phyloP scores from a whole-genome alignment of 1,140 invertebrate species.

The Monomorium pharaonis region DNA sequence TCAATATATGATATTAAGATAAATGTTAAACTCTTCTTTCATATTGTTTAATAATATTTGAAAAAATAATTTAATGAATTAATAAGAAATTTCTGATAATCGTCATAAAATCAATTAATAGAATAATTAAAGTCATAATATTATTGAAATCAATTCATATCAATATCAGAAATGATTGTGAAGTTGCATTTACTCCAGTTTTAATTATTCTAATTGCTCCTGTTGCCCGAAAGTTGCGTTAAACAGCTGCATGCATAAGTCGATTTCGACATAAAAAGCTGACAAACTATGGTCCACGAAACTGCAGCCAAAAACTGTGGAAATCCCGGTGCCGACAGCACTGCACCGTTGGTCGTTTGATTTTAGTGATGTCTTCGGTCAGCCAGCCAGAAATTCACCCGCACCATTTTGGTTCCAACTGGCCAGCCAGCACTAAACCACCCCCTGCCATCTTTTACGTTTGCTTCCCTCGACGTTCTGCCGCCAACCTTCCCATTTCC shows the following conservation, averaged over 20 bases:
- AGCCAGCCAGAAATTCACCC: constrained; percentile 48
- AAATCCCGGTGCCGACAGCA: not conserved
- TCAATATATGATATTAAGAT: not conserved
- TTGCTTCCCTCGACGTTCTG: not conserved
- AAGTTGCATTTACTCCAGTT: not conserved
- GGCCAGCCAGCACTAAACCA: not conserved
- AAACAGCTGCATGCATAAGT: not conserved
- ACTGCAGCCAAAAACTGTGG: not conserved
- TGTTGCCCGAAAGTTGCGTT: not conserved
- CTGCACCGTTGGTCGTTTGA: constrained; percentile 51
- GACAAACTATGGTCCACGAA: not conserved
- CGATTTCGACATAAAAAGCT: not conserved
- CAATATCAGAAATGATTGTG: not conserved
- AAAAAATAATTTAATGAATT: not conserved
- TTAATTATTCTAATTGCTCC: not conserved
- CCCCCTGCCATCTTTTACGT: not conserved
- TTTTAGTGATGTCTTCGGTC: constrained; percentile 7
- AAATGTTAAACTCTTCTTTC: not conserved
- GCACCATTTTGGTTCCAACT: not conserved
- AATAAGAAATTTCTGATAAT: not conserved
- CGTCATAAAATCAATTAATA: not conserved
- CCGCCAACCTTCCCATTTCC: not conserved
- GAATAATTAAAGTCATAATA: not conserved
- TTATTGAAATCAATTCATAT: too few species aligned
- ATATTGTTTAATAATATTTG: not conserved